Conservation (phyloP, 30 jellyfish, hydroid and myxozoan species). For the Aurelia sp. region DNA sequence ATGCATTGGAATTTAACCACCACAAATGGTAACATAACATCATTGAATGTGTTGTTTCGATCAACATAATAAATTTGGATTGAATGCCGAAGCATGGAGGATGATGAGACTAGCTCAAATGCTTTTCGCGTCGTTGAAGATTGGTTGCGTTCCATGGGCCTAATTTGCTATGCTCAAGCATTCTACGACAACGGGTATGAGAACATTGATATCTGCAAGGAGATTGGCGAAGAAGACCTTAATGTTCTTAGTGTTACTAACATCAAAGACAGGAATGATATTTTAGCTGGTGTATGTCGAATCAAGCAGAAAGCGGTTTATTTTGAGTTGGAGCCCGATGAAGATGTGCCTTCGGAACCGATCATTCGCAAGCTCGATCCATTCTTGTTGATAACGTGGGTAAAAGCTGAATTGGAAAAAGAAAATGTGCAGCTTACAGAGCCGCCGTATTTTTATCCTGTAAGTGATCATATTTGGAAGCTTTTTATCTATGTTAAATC, state of each 20-base stretch:
- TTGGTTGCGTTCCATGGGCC: constrained; percentile 95
- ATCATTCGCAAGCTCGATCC: constrained; percentile 62
- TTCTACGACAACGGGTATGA: constrained; percentile 98
- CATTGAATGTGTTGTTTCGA: no score
- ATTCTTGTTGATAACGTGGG: constrained; percentile 62
- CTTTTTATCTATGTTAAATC: neutral
- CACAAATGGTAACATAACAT: no score
- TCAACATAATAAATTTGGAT: no score
- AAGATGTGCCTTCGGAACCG: constrained; percentile 23
- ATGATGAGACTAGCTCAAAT: constrained; percentile 1
- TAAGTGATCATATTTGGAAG: constrained; percentile 25
- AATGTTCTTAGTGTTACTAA: constrained; percentile 78
- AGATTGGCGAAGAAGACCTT: constrained; percentile 82
- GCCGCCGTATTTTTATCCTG: constrained; percentile 95
- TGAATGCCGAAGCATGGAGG: constrained; percentile 23
- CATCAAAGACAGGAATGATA: constrained; percentile 86
- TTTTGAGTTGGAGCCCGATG: constrained; percentile 88
- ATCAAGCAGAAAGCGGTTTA: constrained; percentile 74
- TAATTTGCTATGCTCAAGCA: constrained; percentile 91
- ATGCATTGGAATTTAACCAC: no score
- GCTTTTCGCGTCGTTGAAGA: constrained; percentile 92
- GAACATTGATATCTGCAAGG: constrained; percentile 83
- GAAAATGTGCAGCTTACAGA: constrained; percentile 80
- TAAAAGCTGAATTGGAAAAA: constrained; percentile 76
- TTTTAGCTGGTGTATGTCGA: constrained; percentile 80